Conservation (phyloP, 2,797 vertebrate species). For the Hemitrygon akajei region DNA sequence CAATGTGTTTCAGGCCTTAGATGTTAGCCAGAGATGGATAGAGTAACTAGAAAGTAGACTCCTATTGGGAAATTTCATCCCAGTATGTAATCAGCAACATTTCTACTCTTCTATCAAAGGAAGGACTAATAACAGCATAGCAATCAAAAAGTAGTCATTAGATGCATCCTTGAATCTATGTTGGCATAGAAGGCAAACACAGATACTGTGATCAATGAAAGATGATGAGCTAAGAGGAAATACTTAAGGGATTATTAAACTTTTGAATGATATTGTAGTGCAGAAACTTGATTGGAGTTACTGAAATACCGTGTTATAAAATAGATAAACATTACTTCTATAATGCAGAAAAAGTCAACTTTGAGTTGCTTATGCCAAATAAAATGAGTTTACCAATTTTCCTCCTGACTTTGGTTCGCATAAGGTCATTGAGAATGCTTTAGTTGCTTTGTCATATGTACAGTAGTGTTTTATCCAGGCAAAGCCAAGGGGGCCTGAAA, state of each 20-base stretch:
- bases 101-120: neutral
- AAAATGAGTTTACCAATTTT: slow-evolving; percentile 73
- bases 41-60: neutral
- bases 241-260: neutral
- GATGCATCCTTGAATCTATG: neutral
- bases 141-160: neutral
- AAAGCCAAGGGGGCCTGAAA: slow-evolving; percentile 81
- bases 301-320: neutral
- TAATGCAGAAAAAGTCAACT: neutral
- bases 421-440: slow-evolving; percentile 89
- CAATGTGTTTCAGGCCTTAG: neutral
- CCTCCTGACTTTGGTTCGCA: slow-evolving; percentile 80
- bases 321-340: neutral
- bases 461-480: slow-evolving; percentile 95
- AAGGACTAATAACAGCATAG: neutral
- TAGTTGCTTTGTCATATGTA: slow-evolving; percentile 86
- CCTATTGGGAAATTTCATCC: neutral
- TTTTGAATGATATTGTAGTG: neutral
- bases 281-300: neutral
- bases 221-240: neutral
- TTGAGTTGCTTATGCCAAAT: neutral
- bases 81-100: neutral
- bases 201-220: neutral
- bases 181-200: too few relatives aligned
- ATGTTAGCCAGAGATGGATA: neutral